A percentile compares a stretch with the other conserved stretches of the same genome.
Evolutionary conservation across 2,888 invertebrate species (phyloP).

Genomic region (Melanotus villosus): DNA sequence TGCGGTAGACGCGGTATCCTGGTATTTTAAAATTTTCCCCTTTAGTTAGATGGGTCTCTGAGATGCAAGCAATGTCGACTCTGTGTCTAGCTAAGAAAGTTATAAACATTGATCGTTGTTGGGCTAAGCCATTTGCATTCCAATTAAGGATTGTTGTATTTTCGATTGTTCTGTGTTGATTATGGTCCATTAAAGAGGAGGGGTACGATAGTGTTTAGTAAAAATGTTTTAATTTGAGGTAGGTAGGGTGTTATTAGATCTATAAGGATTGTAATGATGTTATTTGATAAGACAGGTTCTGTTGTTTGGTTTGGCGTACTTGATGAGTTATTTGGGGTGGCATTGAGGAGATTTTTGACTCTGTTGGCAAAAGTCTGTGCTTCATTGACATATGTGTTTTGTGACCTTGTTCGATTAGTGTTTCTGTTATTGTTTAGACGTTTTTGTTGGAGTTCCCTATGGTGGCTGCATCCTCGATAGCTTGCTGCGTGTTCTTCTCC

Average conservation of each 20-base stretch:
- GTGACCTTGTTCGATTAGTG: background rate
- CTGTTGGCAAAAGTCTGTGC: background rate
- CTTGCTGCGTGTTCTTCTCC: conserved; percentile 6
- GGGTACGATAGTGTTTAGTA: conserved; percentile 3
- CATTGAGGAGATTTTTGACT: background rate
- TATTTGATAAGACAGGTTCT: background rate
- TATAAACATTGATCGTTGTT: conserved; percentile 11
- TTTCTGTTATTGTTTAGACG: background rate
- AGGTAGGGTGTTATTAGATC: conserved; percentile 4
- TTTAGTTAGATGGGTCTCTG: conserved; percentile 23
- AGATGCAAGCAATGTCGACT: conserved; percentile 24
- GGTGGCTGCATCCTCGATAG: conserved; percentile 12
- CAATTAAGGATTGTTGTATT: conserved; percentile 18
- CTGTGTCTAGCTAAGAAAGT: conserved; percentile 24
- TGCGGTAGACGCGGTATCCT: conserved; percentile 10
- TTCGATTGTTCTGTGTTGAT: background rate
- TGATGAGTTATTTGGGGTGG: background rate
- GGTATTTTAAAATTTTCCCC: conserved; percentile 12
- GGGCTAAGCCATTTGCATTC: conserved; percentile 19
- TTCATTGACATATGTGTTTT: background rate
- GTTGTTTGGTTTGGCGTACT: background rate
- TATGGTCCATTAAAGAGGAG: conserved; percentile 16
- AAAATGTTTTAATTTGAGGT: conserved; percentile 21
- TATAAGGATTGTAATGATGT: background rate
- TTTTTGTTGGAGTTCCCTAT: background rate